Conservation (phyloP, 2,888 invertebrate genomes). For the Plebejus anna region DNA sequence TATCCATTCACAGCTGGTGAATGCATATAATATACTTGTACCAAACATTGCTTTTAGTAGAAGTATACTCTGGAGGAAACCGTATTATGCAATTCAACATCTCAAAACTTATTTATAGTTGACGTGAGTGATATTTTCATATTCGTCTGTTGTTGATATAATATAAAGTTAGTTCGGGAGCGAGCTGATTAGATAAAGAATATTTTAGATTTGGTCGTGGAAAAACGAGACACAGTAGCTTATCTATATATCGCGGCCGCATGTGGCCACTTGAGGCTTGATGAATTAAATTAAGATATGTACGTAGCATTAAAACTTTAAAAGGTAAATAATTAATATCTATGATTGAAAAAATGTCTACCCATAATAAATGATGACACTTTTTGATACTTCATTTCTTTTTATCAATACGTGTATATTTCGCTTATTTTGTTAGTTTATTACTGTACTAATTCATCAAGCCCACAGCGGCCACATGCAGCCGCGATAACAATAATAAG, state of each 20-base stretch:
- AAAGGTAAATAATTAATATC: too few species aligned
- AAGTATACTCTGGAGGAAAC: conserved; percentile 25
- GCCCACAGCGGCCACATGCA: too few species aligned
- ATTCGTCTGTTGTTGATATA: not conserved
- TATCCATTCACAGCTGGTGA: conserved; percentile 25
- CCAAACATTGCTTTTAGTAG: conserved; percentile 27
- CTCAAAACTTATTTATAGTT: conserved; percentile 24
- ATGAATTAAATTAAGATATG: too few species aligned
- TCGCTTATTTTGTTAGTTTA: not conserved
- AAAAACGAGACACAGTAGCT: too few species aligned
- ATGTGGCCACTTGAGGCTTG: too few species aligned
- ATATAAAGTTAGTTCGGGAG: not conserved
- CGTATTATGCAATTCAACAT: conserved; percentile 24
- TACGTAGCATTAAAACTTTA: too few species aligned
- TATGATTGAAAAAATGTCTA: too few species aligned
- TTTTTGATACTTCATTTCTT: not conserved
- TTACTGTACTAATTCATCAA: not conserved
- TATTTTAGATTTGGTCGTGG: too few species aligned
- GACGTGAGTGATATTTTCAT: conserved; percentile 1
- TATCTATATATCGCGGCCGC: too few species aligned
- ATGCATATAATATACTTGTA: conserved; percentile 25
- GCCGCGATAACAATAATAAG: too few species aligned
- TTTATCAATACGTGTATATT: not conserved
- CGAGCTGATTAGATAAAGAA: not conserved
- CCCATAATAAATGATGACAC: too few species aligned